phyloP scores from a whole-genome alignment of 1,140 invertebrate genomes.

The Megalopta genalis region DNA sequence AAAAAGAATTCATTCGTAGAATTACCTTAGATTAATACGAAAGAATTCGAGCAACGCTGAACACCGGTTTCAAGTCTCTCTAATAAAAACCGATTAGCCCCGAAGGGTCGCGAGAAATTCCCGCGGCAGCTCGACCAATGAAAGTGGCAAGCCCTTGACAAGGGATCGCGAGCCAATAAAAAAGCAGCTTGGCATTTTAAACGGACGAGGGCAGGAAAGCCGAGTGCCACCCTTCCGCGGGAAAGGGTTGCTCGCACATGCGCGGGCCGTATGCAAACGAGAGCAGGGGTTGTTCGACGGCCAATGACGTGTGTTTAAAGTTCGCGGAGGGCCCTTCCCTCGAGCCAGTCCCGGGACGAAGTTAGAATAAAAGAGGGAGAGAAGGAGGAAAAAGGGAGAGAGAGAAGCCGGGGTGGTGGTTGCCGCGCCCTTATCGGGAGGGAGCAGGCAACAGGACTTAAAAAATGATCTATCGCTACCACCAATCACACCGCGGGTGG shows the following conservation, averaged over 20 bases:
- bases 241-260: constrained; percentile 65
- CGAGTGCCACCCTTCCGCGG: constrained; percentile 11
- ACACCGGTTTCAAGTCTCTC: too few relatives aligned
- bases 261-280: constrained; percentile 69
- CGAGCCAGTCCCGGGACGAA: constrained; percentile 43
- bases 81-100: too few relatives aligned
- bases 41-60: too few relatives aligned
- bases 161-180: constrained; percentile 13
- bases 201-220: not conserved
- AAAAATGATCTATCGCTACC: constrained; percentile 76
- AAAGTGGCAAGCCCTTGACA: not conserved
- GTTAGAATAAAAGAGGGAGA: not conserved
- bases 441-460: constrained; percentile 69
- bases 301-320: constrained; percentile 74
- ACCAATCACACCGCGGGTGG: constrained; percentile 76
- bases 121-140: not conserved
- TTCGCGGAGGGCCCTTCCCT: constrained; percentile 49
- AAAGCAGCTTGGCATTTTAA: constrained; percentile 10
- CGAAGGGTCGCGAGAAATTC: not conserved
- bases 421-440: constrained; percentile 69
- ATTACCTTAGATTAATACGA: too few relatives aligned
- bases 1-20: too few relatives aligned
- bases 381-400: constrained; percentile 19
- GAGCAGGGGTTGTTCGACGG: constrained; percentile 13
- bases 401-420: not conserved